Base-by-base conservation (phyloP, 2,888 invertebrate genomes). In the Junonia oenone region DNA sequence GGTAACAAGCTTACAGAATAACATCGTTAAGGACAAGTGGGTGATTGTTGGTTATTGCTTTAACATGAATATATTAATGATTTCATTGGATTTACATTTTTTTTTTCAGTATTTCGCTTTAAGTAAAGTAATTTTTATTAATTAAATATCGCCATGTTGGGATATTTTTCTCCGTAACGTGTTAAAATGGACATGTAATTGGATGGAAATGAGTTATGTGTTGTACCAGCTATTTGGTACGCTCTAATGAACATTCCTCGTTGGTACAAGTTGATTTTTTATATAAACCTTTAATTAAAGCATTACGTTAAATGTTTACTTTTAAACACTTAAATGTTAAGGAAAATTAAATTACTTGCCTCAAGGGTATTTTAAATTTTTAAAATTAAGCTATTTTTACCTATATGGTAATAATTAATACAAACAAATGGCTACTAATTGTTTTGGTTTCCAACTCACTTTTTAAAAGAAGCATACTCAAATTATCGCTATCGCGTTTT, bases 1-100 rank as follows among this genome's bases (percentile, higher is more conserved):
- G n/a, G n/a, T n/a, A n/a, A n/a, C n/a, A n/a, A n/a, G n/a, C n/a
- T n/a, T n/a, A n/a, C n/a, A n/a, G n/a, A 26, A 45, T 17, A 6
- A 35, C 9, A 8, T 9, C 13, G 11, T 33, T 33, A 59, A 40
- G 37, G 45, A 46, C 40, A 19, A 54, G 19, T 5, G 17, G 38
- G 38, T 19, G 35, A 35, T 6, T 51, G 58, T 62, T 60, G 63
- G 63, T 63, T 64, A 61, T 59, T 51, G 58, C 59, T 56, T 45
- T 33, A 46, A 56, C 45, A 59, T 56, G 47, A 56, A 51, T 50
- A 50, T 50, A 31, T 46, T 40, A 56, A 15, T 17, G 27, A 22
- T 40, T 49, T 31, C 40, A 37, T 29, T 38, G 38, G 51, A 51
- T 64, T 58, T 61, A 56, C 8, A 43, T 55, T 43, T 51, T 43